Base-by-base conservation (phyloP, 2,113 vertebrate genomes). In the Mobula birostris region DNA sequence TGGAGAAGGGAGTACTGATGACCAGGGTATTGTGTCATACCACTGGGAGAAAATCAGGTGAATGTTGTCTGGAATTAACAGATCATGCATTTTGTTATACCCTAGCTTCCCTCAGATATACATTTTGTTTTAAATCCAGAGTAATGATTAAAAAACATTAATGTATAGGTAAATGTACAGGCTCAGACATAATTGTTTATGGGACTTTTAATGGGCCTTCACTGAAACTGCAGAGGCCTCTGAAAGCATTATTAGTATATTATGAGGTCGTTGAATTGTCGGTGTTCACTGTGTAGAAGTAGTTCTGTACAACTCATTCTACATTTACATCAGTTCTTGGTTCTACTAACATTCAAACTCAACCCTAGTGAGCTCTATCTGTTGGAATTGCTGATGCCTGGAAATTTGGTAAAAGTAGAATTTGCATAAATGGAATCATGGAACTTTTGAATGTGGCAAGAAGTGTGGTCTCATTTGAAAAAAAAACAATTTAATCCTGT, bases 31-130 rank as follows among this genome's bases (percentile, higher is more conserved):
- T 83, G 94, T 96, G 94, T 96, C 96, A 95, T 98, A 97, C 95
- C 96, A 94, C 32, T 98, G 98, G 98, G 97, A 98, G 94, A 96
- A 95, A 14, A 85, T 97, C 95, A 97, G 98, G 97, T 98, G 97
- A 95, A 19, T 78, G 58, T 40, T 83, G 36, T 72, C 19, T 24
- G 21, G 32, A 92, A 48, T 7, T 63, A 88, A 63, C 83, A 66
- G 48, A 12, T 27, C 19, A 14, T 27, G 48, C 48, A 12, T 90
- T 90, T 90, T 8, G 29, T 32, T 88, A 12, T 7, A 1, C 14
- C 58, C 85, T 17, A 14, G 56, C 29, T 88, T 87, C n/a, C 85
- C 15, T 14, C 15, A 17, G n/a, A 48, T 48, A 48, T 48, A 48
- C 48, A 2, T 48, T 48, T 48, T 48, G 48, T 48, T 48, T 48